phyloP scores from a whole-genome alignment of 2,113 vertebrate species.

The Phyllopteryx taeniolatus region DNA sequence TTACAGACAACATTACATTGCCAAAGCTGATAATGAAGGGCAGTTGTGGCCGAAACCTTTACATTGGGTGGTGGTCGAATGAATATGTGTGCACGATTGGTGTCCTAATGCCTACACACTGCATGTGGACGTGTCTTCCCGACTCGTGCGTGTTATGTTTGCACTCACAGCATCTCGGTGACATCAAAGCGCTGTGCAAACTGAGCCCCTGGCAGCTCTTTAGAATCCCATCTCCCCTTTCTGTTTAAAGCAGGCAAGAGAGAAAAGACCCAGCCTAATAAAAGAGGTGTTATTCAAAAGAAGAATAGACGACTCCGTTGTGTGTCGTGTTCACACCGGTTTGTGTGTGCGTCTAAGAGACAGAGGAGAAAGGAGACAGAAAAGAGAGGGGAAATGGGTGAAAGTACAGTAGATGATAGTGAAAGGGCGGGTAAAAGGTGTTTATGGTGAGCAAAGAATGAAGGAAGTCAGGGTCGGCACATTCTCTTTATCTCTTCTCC shows the following conservation, averaged over 20 bases:
- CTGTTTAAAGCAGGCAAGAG: constrained; percentile 63
- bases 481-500: constrained; percentile 38
- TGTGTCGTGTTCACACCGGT: constrained; percentile 46
- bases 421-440: constrained; percentile 20
- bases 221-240: constrained; percentile 67
- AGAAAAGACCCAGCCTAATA: constrained; percentile 66
- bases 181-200: constrained; percentile 76
- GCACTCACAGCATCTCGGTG: constrained; percentile 67
- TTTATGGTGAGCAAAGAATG: constrained; percentile 16
- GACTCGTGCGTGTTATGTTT: constrained; percentile 45
- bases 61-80: background rate
- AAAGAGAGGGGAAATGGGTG: constrained; percentile 25
- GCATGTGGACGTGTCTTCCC: constrained; percentile 52
- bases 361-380: constrained; percentile 21
- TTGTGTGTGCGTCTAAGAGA: constrained; percentile 12
- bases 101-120: constrained; percentile 40
- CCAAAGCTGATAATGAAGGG: background rate
- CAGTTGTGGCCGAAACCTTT: background rate
- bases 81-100: constrained; percentile 33
- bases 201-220: constrained; percentile 73
- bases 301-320: constrained; percentile 58
- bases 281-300: constrained; percentile 69
- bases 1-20: background rate
- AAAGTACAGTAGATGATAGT: constrained; percentile 34
- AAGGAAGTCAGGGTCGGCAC: constrained; percentile 37